Base-by-base conservation (phyloP, 1,140 invertebrate species). In the Brachionus sp. region DNA sequence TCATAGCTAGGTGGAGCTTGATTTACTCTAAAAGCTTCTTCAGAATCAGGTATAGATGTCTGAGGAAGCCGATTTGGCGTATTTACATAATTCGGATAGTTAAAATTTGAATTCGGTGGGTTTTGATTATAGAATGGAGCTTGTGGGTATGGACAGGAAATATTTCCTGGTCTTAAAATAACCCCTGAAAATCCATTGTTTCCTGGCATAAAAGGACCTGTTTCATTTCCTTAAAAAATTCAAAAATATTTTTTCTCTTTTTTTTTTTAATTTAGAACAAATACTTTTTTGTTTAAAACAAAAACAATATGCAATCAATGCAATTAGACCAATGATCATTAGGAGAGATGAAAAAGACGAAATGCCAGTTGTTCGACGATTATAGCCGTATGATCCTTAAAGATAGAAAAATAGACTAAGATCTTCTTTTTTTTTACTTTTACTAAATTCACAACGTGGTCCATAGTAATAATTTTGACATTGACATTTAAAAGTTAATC, bases 1-100 rank as follows among this genome's bases (percentile, higher is more conserved):
- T 75, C 70, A 46, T 75, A 75, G 25, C 39, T 46, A 25, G 70
- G 70, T 19, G 70, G 70, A 46, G 70, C 70, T 75, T 75, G 70
- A 75, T 75, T 75, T 3, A 75, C 39, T n/a, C 42, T 44, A 25
- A 25, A 75, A 5, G 23, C 39, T 46, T 75, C 39, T 25, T 75
- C 70, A 46, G 70, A 19, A 73, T 73, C 35, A 23, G 35, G 35
- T 10, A 73, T 39, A 6, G 37, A n/a, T 35, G 33, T 23, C 33
- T n/a, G 33, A 1, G 33, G 68, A 10, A 39, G 33, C 12, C 13
- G 3, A 73, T 42, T 39, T 16, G 3, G 68, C 16, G 13, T n/a
- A 42, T 33, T 33, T 13, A 16, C 33, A 66, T 66, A 29, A n/a
- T 13, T 66, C 64, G 64, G 64, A 66, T 37, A 33, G 37, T n/a